Percentiles rank a stretch among this genome's conserved stretches.
Evolutionary conservation across 2,113 vertebrate genomes (phyloP).

Genomic region (Anarhynchus alexandrinus): DNA sequence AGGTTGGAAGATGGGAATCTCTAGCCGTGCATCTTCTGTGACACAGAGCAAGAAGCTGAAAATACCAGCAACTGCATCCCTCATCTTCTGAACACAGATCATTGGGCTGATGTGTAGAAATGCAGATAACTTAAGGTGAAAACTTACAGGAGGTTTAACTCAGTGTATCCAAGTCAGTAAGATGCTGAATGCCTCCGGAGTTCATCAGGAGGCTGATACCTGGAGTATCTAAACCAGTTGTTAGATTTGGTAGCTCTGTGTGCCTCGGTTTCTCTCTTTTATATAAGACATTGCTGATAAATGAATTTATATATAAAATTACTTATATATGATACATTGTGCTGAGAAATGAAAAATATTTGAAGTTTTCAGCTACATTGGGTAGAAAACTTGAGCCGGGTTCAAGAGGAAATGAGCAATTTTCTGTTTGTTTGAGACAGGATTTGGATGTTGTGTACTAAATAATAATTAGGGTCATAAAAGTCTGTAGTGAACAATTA

Average conservation of each 20-base stretch:
- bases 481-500: slow-evolving; percentile 44
- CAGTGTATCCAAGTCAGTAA: accelerated
- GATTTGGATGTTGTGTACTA: neutral
- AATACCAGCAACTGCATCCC: neutral
- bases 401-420: neutral
- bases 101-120: neutral
- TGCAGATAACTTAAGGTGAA: neutral
- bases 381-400: neutral
- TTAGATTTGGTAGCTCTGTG: neutral
- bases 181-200: neutral
- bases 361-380: neutral
- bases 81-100: neutral
- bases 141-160: neutral
- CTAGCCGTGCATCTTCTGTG: neutral
- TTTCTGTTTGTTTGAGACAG: neutral
- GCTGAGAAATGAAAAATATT: neutral
- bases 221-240: neutral
- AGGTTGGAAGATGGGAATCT: neutral
- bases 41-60: neutral
- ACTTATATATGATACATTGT: neutral
- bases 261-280: slow-evolving; percentile 2
- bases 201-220: neutral
- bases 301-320: neutral
- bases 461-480: slow-evolving; percentile 55
- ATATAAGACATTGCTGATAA: neutral